Conservation (phyloP, 2,113 vertebrate species). For the Perca schrenkii region DNA sequence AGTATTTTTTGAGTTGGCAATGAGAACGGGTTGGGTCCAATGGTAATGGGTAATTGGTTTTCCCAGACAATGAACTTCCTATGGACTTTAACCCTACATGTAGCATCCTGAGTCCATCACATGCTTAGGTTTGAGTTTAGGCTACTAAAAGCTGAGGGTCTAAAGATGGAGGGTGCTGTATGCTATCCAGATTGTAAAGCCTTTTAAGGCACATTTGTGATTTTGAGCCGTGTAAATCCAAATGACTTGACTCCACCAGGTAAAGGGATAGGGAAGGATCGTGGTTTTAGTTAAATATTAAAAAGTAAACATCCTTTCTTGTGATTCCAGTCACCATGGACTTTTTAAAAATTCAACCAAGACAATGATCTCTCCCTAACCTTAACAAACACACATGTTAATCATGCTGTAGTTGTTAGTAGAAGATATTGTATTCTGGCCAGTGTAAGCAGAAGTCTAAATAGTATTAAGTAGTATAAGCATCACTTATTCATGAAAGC, state of each 20-base stretch:
- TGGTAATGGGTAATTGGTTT: too few relatives aligned
- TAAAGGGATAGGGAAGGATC: not conserved
- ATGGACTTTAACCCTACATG: too few relatives aligned
- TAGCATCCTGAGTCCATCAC: too few relatives aligned
- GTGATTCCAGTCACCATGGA: not conserved
- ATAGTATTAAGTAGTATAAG: too few relatives aligned
- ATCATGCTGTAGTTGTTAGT: not conserved
- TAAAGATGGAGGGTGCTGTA: not conserved
- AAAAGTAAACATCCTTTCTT: not conserved
- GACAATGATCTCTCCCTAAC: not conserved
- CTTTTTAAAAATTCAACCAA: not conserved
- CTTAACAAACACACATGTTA: not conserved
- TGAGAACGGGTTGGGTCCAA: too few relatives aligned
- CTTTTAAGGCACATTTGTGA: not conserved
- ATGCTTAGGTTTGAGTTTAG: not conserved
- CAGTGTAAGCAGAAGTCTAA: conserved; percentile 38
- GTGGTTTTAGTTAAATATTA: not conserved
- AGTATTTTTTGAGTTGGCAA: too few relatives aligned
- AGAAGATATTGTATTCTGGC: conserved; percentile 21
- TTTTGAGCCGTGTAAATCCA: too few relatives aligned
- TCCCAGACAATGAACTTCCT: too few relatives aligned
- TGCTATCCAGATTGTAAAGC: not conserved
- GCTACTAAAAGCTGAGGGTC: not conserved
- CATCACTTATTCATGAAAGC: too few relatives aligned
- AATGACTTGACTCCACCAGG: not conserved